A percentile compares a stretch with the other conserved stretches of the same genome.
phyloP scores from a whole-genome alignment of 2,797 vertebrate species.

The Eupleurogrammus muticus region DNA sequence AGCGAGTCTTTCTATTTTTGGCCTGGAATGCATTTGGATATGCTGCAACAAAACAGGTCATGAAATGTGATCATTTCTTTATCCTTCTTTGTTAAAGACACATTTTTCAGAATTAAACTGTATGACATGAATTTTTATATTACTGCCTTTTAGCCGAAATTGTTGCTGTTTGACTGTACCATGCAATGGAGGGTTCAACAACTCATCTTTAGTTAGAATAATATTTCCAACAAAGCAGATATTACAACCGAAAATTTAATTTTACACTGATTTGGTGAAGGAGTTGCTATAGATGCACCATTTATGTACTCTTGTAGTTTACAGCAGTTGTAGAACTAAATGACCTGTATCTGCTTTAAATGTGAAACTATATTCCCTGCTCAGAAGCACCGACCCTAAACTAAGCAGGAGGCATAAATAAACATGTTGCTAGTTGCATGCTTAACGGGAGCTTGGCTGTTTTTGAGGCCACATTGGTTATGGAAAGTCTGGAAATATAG shows the following conservation, averaged over 20 bases:
- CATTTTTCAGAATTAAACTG: no score
- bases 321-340: constrained; percentile 9
- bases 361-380: constrained; percentile 9
- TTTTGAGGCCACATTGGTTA: background rate
- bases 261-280: background rate
- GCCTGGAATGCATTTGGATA: no score
- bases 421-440: background rate
- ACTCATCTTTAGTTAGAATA: no score
- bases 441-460: background rate
- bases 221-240: background rate
- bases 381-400: constrained; percentile 7
- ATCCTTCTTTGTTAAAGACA: no score
- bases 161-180: no score
- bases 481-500: background rate
- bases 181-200: no score
- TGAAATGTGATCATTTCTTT: no score
- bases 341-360: constrained; percentile 32
- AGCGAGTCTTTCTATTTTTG: no score
- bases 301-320: background rate
- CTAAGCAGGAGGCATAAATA: background rate
- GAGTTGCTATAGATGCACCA: background rate
- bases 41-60: no score
- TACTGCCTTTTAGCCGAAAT: no score
- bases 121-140: no score
- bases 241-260: background rate